Conservation (phyloP, 2,888 invertebrate genomes). For the Aporophyla lueneburgensis region DNA sequence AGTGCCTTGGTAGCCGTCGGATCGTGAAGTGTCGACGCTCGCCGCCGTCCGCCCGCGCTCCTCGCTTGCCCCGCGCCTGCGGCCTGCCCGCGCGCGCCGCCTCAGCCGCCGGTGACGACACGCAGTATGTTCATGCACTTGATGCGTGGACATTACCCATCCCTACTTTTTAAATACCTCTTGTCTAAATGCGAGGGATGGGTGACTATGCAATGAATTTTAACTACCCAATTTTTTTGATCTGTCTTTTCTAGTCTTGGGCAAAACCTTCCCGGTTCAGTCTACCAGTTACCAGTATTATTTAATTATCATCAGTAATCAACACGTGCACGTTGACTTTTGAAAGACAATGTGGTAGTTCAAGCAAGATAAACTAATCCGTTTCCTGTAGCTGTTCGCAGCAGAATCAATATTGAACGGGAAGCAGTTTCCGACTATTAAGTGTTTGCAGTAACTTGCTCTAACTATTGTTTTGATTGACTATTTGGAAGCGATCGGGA, state of each 20-base stretch:
- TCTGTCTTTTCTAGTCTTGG: background rate
- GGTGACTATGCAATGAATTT: background rate
- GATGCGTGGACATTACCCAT: no score
- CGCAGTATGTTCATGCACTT: no score
- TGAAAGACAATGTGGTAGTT: conserved; percentile 9
- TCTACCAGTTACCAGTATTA: background rate
- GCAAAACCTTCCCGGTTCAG: background rate
- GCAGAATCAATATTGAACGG: conserved; percentile 56
- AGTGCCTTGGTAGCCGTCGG: no score
- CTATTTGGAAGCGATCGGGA: no score
- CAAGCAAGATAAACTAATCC: conserved; percentile 22
- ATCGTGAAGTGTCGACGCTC: no score
- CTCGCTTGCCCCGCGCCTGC: no score
- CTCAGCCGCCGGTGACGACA: no score
- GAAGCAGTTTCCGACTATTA: conserved; percentile 46
- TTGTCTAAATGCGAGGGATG: background rate
- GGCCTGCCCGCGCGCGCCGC: no score
- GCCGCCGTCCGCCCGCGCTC: no score
- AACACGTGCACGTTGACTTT: background rate
- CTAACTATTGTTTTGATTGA: no score
- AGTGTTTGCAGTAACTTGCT: conserved; percentile 53
- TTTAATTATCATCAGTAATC: background rate
- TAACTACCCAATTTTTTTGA: background rate
- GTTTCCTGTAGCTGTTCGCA: conserved; percentile 29
- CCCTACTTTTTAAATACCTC: background rate